These are phyloP conservation scores for Eupithecia pulchellata DNA, from an alignment of 2,888 invertebrate genomes.

Conservation along the genomic window DNA sequence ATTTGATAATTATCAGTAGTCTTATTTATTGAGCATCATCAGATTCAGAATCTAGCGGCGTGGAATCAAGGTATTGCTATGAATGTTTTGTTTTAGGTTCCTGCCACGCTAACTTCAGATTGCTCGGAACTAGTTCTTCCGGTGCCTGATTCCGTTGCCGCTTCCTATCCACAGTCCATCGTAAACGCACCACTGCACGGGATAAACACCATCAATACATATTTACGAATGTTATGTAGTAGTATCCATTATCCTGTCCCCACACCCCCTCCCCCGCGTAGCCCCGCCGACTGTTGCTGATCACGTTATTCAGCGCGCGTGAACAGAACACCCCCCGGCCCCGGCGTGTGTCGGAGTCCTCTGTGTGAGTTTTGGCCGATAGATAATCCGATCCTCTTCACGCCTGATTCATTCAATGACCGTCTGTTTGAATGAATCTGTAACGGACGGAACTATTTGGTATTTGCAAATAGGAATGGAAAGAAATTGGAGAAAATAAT, in stretches of 20 bases:
- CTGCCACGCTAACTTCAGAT: not conserved
- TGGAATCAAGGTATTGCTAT: not conserved
- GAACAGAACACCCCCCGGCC: no score
- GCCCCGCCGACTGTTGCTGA: not conserved
- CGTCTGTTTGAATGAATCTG: not conserved
- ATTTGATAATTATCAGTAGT: not conserved
- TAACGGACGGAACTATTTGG: not conserved
- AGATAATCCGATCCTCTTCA: conserved; percentile 5
- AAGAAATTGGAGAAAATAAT: not conserved
- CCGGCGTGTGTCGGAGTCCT: not conserved
- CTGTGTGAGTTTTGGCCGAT: not conserved
- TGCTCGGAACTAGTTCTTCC: not conserved
- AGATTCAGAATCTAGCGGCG: not conserved
- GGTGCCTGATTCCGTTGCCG: not conserved
- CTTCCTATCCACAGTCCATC: not conserved
- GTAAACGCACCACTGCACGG: not conserved
- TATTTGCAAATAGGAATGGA: not conserved
- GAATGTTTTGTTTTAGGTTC: not conserved
- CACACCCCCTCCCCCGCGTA: not conserved
- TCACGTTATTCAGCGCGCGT: not conserved
- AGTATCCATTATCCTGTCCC: not conserved
- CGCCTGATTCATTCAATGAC: not conserved
- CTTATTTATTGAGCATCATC: not conserved
- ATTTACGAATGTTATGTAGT: not conserved
- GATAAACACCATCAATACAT: not conserved